These are phyloP conservation scores for Lepidonotus clava DNA, from an alignment of 2,888 invertebrate genomes.

Conservation along the genomic window DNA sequence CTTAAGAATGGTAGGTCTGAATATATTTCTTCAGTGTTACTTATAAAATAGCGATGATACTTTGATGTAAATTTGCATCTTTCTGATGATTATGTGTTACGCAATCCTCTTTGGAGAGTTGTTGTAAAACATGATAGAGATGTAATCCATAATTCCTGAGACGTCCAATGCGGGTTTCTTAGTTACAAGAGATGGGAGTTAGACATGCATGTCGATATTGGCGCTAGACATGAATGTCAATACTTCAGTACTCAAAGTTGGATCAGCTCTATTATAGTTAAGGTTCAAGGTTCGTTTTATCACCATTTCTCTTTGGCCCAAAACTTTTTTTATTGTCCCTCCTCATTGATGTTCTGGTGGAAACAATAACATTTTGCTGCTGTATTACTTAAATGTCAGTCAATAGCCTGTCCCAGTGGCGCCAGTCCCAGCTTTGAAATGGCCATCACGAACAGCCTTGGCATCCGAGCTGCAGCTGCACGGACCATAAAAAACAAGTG, in stretches of 20 bases:
- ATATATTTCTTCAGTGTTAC: too few species aligned
- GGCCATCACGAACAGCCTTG: not conserved
- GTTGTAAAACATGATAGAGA: too few species aligned
- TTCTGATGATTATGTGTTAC: too few species aligned
- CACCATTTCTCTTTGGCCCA: not conserved
- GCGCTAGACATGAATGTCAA: not conserved
- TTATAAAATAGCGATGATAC: too few species aligned
- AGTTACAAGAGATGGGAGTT: too few species aligned
- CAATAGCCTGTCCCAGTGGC: not conserved
- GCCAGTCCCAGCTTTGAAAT: not conserved
- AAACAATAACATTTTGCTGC: slow-evolving; percentile 2
- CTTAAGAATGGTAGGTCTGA: too few species aligned
- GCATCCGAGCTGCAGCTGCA: not conserved
- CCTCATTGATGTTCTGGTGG: slow-evolving; percentile 1
- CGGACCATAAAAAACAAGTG: not conserved
- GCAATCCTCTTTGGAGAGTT: too few species aligned
- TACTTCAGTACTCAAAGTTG: not conserved
- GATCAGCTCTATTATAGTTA: too few species aligned
- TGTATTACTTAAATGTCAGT: not conserved
- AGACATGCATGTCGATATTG: too few species aligned
- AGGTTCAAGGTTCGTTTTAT: not conserved
- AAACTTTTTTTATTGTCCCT: not conserved
- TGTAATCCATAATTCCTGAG: too few species aligned
- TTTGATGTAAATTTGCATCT: too few species aligned
- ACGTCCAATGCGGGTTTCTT: too few species aligned